These are phyloP conservation scores for Mesoclemmys tuberculata DNA, from an alignment of 2,113 vertebrate genomes.

Conservation along the genomic window DNA sequence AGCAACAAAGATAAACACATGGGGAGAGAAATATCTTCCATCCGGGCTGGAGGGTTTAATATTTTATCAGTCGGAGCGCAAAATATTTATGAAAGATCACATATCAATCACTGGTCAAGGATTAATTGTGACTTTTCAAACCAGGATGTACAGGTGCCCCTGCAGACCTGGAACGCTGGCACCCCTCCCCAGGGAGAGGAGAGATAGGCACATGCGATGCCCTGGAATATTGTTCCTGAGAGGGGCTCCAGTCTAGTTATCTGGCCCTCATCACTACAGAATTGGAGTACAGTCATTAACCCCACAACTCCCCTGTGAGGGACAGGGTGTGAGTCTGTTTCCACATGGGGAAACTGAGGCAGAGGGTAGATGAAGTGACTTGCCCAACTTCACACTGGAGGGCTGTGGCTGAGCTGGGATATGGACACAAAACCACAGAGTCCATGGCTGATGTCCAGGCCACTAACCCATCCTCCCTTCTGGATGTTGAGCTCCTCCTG, in stretches of 20 bases:
- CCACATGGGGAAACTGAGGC: neutral
- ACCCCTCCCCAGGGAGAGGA: neutral
- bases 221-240: neutral
- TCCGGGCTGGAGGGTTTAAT: slow-evolving; percentile 73
- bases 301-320: neutral
- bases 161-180: neutral
- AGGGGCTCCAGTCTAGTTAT: neutral
- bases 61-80: slow-evolving; percentile 74
- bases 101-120: slow-evolving; percentile 64
- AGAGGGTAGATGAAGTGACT: neutral
- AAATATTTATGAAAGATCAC: slow-evolving; percentile 73
- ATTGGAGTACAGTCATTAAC: neutral
- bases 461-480: neutral
- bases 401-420: neutral
- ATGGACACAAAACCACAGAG: neutral
- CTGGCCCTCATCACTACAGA: neutral
- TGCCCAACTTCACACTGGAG: neutral
- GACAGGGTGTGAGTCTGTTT: neutral
- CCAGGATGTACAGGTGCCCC: slow-evolving; percentile 3
- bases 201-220: neutral
- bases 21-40: slow-evolving; percentile 69
- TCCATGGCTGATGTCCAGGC: no score
- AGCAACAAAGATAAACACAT: slow-evolving; percentile 70
- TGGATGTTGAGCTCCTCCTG: neutral
- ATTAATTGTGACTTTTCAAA: slow-evolving; percentile 63